These are phyloP conservation scores for Saccopteryx bilineata DNA, from an alignment of 2,113 vertebrate species.

Conservation along the genomic window DNA sequence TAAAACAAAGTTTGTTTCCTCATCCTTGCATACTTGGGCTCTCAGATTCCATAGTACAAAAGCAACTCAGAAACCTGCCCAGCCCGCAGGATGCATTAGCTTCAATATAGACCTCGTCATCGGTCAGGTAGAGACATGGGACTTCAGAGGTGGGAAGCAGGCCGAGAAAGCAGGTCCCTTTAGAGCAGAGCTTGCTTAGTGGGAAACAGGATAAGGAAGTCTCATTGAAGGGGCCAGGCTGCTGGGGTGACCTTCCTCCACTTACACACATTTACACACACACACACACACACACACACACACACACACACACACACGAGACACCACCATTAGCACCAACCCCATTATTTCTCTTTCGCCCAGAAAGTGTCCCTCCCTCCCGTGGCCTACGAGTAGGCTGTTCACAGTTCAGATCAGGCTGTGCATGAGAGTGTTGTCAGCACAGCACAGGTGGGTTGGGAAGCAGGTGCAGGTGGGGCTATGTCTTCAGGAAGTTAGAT, in stretches of 20 bases:
- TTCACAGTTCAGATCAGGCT: slow-evolving; percentile 6
- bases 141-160: slow-evolving; percentile 20
- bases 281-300: neutral
- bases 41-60: neutral
- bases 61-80: neutral
- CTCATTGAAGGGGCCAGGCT: slow-evolving; percentile 13
- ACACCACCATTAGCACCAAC: neutral
- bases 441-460: neutral
- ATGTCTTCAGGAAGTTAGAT: slow-evolving; percentile 52
- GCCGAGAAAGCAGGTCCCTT: slow-evolving; percentile 34
- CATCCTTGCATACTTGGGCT: neutral
- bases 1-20: slow-evolving; percentile 72
- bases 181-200: slow-evolving; percentile 43
- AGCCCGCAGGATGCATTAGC: neutral
- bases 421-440: neutral
- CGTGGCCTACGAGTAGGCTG: neutral
- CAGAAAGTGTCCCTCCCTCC: neutral
- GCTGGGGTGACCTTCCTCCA: neutral
- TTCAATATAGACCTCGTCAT: neutral
- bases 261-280: neutral
- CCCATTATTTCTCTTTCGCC: slow-evolving; percentile 12
- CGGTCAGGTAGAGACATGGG: neutral
- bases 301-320: neutral
- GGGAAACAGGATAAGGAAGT: neutral
- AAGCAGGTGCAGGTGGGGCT: neutral